Conservation (phyloP, 2,113 vertebrate genomes). For the Sprattus sprattus region DNA sequence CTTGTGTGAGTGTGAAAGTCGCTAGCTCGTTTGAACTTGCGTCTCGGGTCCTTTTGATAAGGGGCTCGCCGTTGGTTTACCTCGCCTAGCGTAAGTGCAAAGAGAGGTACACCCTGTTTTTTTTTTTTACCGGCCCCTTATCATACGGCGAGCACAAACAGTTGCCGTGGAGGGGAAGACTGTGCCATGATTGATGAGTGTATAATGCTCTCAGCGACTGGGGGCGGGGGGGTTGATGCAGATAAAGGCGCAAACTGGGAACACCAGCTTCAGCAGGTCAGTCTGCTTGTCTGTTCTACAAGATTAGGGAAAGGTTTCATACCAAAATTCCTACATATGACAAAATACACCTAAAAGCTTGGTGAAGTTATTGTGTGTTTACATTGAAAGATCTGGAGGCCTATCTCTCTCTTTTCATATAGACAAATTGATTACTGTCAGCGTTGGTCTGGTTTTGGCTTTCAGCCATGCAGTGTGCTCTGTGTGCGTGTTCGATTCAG, state of each 20-base stretch:
- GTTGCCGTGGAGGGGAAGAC: conserved; percentile 27
- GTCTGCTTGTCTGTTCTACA: background rate
- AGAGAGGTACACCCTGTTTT: conserved; percentile 77
- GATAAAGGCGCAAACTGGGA: background rate
- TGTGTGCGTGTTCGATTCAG: conserved; percentile 2
- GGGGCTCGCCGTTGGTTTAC: conserved; percentile 75
- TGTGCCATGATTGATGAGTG: conserved; percentile 44
- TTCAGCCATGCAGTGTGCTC: background rate
- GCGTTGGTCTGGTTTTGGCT: background rate
- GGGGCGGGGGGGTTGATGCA: background rate
- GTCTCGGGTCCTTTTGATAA: conserved; percentile 77
- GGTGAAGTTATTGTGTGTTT: background rate
- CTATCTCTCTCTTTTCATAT: background rate
- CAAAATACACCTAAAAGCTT: background rate
- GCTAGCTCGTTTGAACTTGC: conserved; percentile 65
- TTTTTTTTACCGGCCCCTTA: conserved; percentile 53
- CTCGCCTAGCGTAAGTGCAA: conserved; percentile 72
- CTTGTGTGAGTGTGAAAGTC: conserved; percentile 33
- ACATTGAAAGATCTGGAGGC: background rate
- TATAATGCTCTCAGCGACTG: conserved; percentile 34
- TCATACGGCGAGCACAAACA: conserved; percentile 50
- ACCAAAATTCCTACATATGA: background rate
- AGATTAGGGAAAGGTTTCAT: background rate
- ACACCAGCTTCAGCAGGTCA: background rate
- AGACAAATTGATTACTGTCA: background rate